A percentile compares a stretch with the other conserved stretches of the same genome.
Conservation (phyloP, 2,888 invertebrate species). For the Rosalia funebris region DNA sequence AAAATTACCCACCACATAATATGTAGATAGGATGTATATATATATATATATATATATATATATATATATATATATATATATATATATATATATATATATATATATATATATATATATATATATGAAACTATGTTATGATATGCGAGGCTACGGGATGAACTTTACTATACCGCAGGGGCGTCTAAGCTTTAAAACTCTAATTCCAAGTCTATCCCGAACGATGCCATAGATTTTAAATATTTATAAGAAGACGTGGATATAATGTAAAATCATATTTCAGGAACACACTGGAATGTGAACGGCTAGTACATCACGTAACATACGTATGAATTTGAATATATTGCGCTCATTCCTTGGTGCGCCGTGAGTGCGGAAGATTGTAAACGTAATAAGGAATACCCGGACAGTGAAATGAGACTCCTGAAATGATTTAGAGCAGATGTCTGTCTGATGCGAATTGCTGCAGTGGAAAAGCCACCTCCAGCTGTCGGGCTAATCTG, state of each 20-base stretch:
- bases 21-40: too few species aligned
- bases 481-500: slow-evolving; percentile 43
- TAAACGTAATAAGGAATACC: slow-evolving; percentile 16
- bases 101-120: too few species aligned
- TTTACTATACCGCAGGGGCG: slow-evolving; percentile 1
- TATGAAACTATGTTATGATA: too few species aligned
- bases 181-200: slow-evolving; percentile 1
- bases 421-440: slow-evolving; percentile 31
- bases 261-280: slow-evolving; percentile 7
- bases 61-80: too few species aligned
- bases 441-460: slow-evolving; percentile 35
- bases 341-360: slow-evolving; percentile 2
- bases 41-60: too few species aligned
- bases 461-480: slow-evolving; percentile 40
- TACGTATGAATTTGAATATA: slow-evolving; percentile 27
- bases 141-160: not conserved
- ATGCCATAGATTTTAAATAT: not conserved
- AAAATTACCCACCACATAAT: too few species aligned
- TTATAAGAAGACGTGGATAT: not conserved
- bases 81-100: too few species aligned
- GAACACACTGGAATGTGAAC: not conserved
- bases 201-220: not conserved
- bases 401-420: slow-evolving; percentile 27
- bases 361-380: slow-evolving; percentile 6
- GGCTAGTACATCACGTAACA: slow-evolving; percentile 20